phyloP scores from a whole-genome alignment of 1,140 invertebrate genomes.

The Lamellibrachia luymesi region DNA sequence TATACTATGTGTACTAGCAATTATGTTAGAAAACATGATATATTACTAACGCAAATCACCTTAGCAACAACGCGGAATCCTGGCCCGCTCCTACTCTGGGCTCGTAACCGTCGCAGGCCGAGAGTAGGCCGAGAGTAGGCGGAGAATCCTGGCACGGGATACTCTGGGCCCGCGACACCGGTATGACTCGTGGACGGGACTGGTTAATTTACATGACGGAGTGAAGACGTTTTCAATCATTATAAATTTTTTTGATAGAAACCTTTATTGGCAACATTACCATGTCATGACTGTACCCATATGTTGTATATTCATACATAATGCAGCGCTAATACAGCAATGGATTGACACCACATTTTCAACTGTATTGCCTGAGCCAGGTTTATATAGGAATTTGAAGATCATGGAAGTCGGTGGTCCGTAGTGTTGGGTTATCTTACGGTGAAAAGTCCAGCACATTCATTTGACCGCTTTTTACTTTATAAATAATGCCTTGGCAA shows the following conservation, averaged over 20 bases:
- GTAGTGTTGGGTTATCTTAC: neutral
- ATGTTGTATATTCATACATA: neutral
- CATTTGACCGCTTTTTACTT: neutral
- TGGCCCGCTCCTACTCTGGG: too few relatives aligned
- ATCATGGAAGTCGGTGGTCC: neutral
- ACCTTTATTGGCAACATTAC: neutral
- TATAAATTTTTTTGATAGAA: neutral
- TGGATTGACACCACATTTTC: neutral
- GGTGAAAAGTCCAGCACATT: neutral
- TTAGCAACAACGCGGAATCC: too few relatives aligned
- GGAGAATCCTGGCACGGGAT: too few relatives aligned
- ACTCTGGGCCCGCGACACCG: too few relatives aligned
- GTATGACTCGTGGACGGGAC: neutral
- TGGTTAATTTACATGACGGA: neutral
- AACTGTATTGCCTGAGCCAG: neutral
- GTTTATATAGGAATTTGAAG: neutral
- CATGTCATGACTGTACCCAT: neutral
- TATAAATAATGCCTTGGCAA: too few relatives aligned
- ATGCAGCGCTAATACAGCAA: neutral
- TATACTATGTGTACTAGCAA: too few relatives aligned
- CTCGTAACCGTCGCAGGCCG: too few relatives aligned
- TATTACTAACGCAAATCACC: too few relatives aligned
- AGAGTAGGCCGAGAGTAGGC: too few relatives aligned
- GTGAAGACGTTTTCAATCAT: neutral
- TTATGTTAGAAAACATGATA: too few relatives aligned